Percentiles rank a stretch among this genome's conserved stretches.
Evolutionary conservation across 2,113 vertebrate genomes (phyloP).

Genomic region (Brachionichthys hirsutus): DNA sequence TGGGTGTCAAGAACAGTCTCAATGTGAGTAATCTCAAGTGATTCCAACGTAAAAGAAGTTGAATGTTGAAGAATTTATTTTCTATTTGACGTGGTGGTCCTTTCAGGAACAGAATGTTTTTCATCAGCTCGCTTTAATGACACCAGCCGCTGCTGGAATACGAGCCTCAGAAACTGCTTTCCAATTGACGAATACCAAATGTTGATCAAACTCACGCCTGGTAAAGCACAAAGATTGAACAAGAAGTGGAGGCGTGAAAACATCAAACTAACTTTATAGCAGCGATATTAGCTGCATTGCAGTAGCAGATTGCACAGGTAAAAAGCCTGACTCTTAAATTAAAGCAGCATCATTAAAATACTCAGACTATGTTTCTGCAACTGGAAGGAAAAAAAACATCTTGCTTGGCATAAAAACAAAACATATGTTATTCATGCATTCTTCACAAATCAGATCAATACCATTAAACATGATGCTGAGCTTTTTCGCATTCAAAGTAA

Average conservation of each 20-base stretch:
- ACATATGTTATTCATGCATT: too few relatives aligned
- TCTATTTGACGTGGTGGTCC: too few relatives aligned
- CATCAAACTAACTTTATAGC: constrained; percentile 41
- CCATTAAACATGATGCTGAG: not conserved
- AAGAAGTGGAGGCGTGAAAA: constrained; percentile 34
- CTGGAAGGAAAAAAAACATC: constrained; percentile 56
- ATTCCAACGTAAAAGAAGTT: too few relatives aligned
- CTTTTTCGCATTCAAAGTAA: constrained; percentile 2
- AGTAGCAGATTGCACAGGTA: constrained; percentile 25
- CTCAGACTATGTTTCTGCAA: constrained; percentile 40
- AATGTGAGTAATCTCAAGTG: too few relatives aligned
- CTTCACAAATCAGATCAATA: not conserved
- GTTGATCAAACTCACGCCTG: too few relatives aligned
- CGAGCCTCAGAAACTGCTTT: constrained; percentile 12
- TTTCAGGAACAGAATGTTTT: constrained; percentile 27
- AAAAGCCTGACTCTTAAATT: constrained; percentile 16
- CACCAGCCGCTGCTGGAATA: constrained; percentile 9
- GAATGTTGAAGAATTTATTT: too few relatives aligned
- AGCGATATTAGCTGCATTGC: constrained; percentile 46
- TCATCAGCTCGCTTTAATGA: constrained; percentile 11
- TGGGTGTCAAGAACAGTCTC: too few relatives aligned
- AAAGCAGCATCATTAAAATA: constrained; percentile 59
- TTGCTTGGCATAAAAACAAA: constrained; percentile 56
- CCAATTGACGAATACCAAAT: too few relatives aligned
- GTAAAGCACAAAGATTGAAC: constrained; percentile 30